These are phyloP conservation scores for Acrocephalus arundinaceus DNA, from an alignment of 2,113 vertebrate genomes.

Conservation along the genomic window DNA sequence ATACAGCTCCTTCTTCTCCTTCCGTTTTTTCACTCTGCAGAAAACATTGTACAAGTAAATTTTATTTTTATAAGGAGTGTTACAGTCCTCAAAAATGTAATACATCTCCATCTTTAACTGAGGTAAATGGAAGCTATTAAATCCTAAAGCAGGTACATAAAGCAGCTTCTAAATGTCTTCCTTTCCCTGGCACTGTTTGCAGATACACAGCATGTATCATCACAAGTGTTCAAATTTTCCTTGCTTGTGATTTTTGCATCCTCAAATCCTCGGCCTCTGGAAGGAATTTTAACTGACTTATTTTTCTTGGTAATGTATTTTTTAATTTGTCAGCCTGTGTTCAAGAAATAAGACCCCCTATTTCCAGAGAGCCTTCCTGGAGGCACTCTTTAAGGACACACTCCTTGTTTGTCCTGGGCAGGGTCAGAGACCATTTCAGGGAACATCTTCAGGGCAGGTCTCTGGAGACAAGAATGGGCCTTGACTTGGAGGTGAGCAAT, in stretches of 20 bases:
- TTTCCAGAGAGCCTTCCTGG: background rate
- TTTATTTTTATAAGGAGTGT: background rate
- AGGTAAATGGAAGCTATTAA: background rate
- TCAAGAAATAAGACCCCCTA: background rate
- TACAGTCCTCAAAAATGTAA: background rate
- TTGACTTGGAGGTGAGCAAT: background rate
- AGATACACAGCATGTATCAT: background rate
- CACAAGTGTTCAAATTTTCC: background rate
- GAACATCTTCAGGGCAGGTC: background rate
- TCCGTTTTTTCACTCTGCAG: background rate
- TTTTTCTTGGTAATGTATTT: background rate
- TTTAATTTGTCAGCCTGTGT: background rate
- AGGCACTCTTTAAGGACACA: background rate
- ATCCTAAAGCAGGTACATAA: background rate
- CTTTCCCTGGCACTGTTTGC: background rate
- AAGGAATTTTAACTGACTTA: background rate
- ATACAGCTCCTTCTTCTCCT: background rate
- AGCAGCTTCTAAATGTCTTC: background rate
- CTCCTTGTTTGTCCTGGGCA: background rate
- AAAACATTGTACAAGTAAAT: background rate
- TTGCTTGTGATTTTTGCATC: background rate
- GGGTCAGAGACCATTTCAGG: background rate
- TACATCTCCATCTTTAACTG: background rate
- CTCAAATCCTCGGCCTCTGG: background rate
- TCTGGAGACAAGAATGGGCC: background rate